Evolutionary conservation across 2,113 vertebrate genomes (phyloP).

Genomic region (Myotis lucifugus): DNA sequence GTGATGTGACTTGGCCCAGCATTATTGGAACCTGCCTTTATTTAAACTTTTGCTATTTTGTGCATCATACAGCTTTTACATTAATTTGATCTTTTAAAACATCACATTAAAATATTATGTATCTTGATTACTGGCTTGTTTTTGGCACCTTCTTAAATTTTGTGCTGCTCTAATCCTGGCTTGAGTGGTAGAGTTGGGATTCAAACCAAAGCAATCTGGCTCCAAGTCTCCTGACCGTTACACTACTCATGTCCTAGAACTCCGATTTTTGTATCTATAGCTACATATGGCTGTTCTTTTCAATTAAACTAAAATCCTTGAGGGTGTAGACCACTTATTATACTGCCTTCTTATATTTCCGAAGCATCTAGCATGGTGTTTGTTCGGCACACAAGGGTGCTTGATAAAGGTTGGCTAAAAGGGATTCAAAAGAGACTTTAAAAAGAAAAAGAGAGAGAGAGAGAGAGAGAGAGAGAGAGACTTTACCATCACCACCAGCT

Average conservation of each 20-base stretch:
- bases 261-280: background rate
- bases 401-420: background rate
- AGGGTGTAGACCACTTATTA: background rate
- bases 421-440: background rate
- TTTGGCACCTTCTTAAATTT: background rate
- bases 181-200: background rate
- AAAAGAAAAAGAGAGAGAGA: too few species aligned
- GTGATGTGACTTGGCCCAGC: background rate
- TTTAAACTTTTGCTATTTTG: conserved; percentile 36
- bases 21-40: background rate
- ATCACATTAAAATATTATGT: conserved; percentile 20
- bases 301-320: background rate
- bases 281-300: background rate
- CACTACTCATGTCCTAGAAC: background rate
- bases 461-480: background rate
- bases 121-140: background rate
- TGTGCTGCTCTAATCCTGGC: background rate
- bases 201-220: background rate
- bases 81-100: background rate
- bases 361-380: background rate
- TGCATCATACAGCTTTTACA: background rate
- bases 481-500: background rate
- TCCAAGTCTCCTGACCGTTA: background rate
- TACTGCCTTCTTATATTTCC: background rate
- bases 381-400: background rate